These are phyloP conservation scores for Conchocele bisecta DNA, from an alignment of 2,888 invertebrate species.

Conservation along the genomic window DNA sequence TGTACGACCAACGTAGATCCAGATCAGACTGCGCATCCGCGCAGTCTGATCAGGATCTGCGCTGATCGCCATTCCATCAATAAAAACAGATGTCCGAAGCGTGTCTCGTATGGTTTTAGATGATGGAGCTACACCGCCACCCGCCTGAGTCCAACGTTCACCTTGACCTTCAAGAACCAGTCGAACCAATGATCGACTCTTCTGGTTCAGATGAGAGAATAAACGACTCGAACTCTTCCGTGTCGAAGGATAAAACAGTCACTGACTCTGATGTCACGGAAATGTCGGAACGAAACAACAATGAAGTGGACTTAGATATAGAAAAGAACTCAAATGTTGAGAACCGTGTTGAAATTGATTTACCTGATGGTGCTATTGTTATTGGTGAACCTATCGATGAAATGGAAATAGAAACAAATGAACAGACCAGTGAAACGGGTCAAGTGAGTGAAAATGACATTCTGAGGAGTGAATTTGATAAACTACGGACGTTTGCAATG, in stretches of 20 bases:
- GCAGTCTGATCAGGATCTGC: no score
- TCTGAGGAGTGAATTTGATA: conserved; percentile 65
- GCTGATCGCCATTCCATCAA: no score
- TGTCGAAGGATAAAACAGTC: conserved; percentile 44
- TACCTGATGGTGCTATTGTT: conserved; percentile 10
- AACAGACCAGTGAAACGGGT: conserved; percentile 10
- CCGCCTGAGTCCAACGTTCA: conserved; percentile 50
- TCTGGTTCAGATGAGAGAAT: conserved; percentile 42
- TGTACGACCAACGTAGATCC: no score
- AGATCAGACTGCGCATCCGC: no score
- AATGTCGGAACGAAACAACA: conserved; percentile 4
- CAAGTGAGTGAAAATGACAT: conserved; percentile 51
- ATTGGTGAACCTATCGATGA: background rate
- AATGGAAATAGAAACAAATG: conserved; percentile 9
- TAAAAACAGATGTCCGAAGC: no score
- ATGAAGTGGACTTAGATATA: conserved; percentile 26
- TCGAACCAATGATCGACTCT: conserved; percentile 44
- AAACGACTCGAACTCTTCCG: conserved; percentile 44
- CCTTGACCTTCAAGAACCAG: no score
- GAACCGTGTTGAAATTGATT: conserved; percentile 26
- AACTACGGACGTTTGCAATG: conserved; percentile 67
- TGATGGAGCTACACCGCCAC: conserved; percentile 70
- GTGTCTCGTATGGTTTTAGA: conserved; percentile 49
- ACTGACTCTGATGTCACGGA: conserved; percentile 30
- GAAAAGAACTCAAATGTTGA: conserved; percentile 43